Evolutionary conservation across 2,113 vertebrate genomes (phyloP), one percentile per base, ranked within the genome.

Genomic region (Anguilla japonica): DNA sequence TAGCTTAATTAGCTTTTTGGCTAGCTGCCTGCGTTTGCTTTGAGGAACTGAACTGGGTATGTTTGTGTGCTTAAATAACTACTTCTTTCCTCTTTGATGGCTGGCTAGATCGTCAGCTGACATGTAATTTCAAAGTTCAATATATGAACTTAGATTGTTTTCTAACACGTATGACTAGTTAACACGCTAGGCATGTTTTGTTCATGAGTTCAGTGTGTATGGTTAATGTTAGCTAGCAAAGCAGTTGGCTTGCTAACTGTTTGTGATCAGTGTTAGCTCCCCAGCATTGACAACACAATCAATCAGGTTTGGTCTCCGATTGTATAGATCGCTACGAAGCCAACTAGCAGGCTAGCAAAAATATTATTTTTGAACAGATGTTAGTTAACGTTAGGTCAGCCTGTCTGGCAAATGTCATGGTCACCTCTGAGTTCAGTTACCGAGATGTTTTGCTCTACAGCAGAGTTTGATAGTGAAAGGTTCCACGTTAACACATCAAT

Each of bases 21-120:
- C 60, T 67, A 22, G 60, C 71, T 34, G n/a, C 71, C n/a, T 75
- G 26, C 5, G 5, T n/a, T 20, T n/a, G 63, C 5, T 71, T 71
- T 71, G 63, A 71, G 71, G 71, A 75, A 75, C 71, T 29, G 11
- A n/a, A 75, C 71, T 75, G 22, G 71, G 71, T 75, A 75, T 75
- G 71, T 75, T 75, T 75, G 71, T n/a, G 26, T 75, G 71, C 71
- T 29, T 29, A 75, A 67, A 26, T 67, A 67, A 67, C 60, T 67
- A 22, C 26, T 75, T 75, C 5, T 34, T 75, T 75, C n/a, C 2
- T 34, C 5, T 75, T 75, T 75, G 71, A 34, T 34, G 26, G 71
- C 71, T 13, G 16, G 26, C n/a, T n/a, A 75, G 60, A 3, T 67
- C 5, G 20, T 67, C 22, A 26, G 20, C 60, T 67, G 60, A 67